These are phyloP conservation scores for Anoplophora glabripennis DNA, from an alignment of 1,140 invertebrate genomes.

Conservation along the genomic window DNA sequence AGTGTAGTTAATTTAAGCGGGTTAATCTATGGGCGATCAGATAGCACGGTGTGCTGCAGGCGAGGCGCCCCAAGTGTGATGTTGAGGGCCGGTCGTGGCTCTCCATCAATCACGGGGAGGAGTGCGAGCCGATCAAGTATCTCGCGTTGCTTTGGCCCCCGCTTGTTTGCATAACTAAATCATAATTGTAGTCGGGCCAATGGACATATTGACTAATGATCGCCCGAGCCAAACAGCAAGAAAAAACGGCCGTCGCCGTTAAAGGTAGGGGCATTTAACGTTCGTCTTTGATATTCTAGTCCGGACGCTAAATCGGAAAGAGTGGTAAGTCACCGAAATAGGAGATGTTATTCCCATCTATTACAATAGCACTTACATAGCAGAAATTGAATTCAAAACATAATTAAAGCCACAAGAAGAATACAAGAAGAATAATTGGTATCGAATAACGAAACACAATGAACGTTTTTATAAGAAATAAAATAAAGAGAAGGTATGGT, in stretches of 20 bases:
- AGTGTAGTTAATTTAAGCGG: background rate
- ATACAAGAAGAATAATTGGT: too few species aligned
- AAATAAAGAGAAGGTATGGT: too few species aligned
- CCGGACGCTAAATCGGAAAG: too few species aligned
- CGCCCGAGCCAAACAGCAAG: conserved; percentile 21
- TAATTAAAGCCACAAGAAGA: too few species aligned
- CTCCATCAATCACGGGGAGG: conserved; percentile 11
- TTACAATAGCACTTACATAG: too few species aligned
- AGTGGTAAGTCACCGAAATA: too few species aligned
- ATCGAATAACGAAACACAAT: too few species aligned
- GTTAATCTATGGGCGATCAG: conserved; percentile 1
- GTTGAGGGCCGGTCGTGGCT: conserved; percentile 1
- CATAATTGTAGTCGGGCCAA: conserved; percentile 45
- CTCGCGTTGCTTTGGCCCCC: conserved; percentile 26
- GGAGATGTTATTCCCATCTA: too few species aligned
- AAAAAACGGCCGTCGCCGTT: conserved; percentile 32
- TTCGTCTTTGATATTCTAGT: conserved; percentile 14
- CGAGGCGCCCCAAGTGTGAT: conserved; percentile 23
- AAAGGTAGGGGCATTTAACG: conserved; percentile 16
- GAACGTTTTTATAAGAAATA: too few species aligned
- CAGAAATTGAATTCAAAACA: too few species aligned
- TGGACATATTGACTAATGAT: conserved; percentile 48
- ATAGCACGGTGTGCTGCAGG: background rate
- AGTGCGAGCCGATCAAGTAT: conserved; percentile 1
- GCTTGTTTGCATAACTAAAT: conserved; percentile 48